A percentile compares a stretch with the other conserved stretches of the same genome.
Conservation (phyloP, 1,140 invertebrate genomes). For the Halesus radiatus region DNA sequence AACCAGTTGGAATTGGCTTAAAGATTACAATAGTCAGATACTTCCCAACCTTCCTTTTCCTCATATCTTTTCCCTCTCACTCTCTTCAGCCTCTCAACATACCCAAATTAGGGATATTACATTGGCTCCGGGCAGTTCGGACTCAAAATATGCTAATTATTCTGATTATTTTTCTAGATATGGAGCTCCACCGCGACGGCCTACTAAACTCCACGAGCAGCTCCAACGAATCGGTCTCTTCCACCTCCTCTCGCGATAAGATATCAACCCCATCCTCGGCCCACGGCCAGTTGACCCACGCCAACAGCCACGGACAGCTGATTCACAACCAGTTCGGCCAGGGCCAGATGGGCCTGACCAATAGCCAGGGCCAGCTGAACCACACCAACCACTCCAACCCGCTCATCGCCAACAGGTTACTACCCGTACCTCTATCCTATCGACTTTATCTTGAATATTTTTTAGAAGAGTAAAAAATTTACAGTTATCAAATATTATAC, state of each 20-base stretch:
- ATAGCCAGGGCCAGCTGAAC: conserved; percentile 37
- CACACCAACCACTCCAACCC: conserved; percentile 13
- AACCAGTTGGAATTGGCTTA: too few relatives aligned
- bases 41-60: too few relatives aligned
- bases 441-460: too few relatives aligned
- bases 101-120: too few relatives aligned
- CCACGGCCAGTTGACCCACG: conserved; percentile 25
- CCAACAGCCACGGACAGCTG: conserved; percentile 37
- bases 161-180: conserved; percentile 32
- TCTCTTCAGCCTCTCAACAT: too few relatives aligned
- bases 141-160: neutral
- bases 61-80: too few relatives aligned
- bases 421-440: too few relatives aligned
- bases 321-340: conserved; percentile 38
- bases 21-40: too few relatives aligned
- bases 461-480: too few relatives aligned
- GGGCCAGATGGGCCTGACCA: conserved; percentile 23
- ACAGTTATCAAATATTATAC: too few relatives aligned
- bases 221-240: conserved; percentile 82
- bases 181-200: conserved; percentile 53
- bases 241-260: conserved; percentile 69
- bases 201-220: conserved; percentile 73
- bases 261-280: conserved; percentile 14
- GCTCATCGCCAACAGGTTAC: neutral
- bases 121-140: too few relatives aligned